phyloP scores from a whole-genome alignment of 2,113 vertebrate species.

The Porphyrio hochstetteri region DNA sequence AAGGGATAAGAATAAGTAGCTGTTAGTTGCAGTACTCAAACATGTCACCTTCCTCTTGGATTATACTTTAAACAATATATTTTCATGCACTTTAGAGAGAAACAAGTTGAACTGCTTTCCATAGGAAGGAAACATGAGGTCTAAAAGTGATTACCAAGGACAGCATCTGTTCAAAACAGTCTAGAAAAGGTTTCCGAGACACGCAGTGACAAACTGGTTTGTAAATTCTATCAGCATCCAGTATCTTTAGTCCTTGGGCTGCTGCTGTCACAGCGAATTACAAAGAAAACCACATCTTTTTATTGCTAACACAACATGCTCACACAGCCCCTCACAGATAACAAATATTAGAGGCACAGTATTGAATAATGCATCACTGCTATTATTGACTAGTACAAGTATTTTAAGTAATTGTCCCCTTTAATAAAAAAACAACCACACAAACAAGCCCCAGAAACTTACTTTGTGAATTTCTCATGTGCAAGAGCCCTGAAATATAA shows the following conservation, averaged over 20 bases:
- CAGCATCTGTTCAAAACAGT: not conserved
- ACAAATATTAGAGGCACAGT: not conserved
- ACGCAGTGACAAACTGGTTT: not conserved
- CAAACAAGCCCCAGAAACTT: slow-evolving; percentile 73
- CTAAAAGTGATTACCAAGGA: slow-evolving; percentile 6
- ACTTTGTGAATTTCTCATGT: slow-evolving; percentile 98
- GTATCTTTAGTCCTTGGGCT: slow-evolving; percentile 8
- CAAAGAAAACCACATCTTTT: not conserved
- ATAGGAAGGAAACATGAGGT: not conserved
- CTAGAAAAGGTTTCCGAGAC: not conserved
- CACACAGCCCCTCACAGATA: not conserved
- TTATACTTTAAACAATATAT: not conserved
- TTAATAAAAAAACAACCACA: not conserved
- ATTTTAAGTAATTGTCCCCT: not conserved
- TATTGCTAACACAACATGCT: slow-evolving; percentile 20
- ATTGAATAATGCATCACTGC: not conserved
- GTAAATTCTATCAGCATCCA: slow-evolving; percentile 1
- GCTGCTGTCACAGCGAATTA: slow-evolving; percentile 6
- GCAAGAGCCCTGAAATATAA: slow-evolving; percentile 88
- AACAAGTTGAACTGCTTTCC: not conserved
- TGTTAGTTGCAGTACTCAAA: not conserved
- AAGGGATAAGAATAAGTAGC: not conserved
- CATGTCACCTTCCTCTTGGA: not conserved
- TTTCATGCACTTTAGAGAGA: not conserved
- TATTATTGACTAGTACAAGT: not conserved